Conservation (phyloP, 2,797 vertebrate genomes). For the Aeoliscus strigatus region DNA sequence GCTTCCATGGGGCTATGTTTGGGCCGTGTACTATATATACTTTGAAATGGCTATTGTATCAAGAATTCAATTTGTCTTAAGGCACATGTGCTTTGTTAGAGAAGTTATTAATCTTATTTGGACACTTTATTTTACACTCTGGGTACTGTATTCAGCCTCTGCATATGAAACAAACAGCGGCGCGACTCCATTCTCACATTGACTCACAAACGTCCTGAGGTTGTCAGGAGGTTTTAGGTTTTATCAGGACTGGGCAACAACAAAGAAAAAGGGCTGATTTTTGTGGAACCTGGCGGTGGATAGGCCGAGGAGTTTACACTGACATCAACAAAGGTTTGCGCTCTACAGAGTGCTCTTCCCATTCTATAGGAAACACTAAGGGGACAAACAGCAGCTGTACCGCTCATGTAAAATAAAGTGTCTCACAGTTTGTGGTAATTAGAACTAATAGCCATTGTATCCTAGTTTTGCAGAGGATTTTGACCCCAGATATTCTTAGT, state of each 20-base stretch:
- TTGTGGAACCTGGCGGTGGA: no score
- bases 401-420: constrained; percentile 63
- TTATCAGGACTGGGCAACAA: no score
- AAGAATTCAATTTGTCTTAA: constrained; percentile 61
- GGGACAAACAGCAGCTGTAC: constrained; percentile 34
- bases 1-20: constrained; percentile 33
- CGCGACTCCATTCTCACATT: constrained; percentile 17
- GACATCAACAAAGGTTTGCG: neutral
- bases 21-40: constrained; percentile 48
- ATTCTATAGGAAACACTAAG: constrained; percentile 25
- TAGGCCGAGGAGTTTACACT: no score
- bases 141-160: constrained; percentile 18
- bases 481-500: constrained; percentile 49
- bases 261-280: no score
- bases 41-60: constrained; percentile 56
- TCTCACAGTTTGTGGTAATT: constrained; percentile 57
- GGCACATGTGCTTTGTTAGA: constrained; percentile 62
- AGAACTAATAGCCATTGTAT: constrained; percentile 52
- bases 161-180: no score
- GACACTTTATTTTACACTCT: constrained; percentile 66
- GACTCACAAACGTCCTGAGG: no score
- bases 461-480: constrained; percentile 50
- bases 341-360: neutral
- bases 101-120: constrained; percentile 57
- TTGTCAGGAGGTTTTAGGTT: no score